phyloP scores from a whole-genome alignment of 2,113 vertebrate species.

The Myotis brandtii region DNA sequence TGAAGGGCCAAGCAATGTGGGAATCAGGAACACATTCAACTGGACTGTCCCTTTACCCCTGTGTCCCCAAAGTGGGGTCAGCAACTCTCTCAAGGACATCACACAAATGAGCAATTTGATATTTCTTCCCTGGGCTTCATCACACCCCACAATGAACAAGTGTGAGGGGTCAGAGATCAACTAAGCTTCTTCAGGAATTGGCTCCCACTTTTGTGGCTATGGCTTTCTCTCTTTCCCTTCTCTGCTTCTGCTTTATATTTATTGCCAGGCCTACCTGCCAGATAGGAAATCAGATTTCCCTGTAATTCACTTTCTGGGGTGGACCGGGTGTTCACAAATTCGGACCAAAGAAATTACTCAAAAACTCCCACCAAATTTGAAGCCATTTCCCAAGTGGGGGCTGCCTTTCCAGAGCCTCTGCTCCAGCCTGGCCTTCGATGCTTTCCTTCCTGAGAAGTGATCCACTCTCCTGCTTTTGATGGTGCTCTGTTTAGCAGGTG shows the following conservation, averaged over 20 bases:
- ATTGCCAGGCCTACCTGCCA: neutral
- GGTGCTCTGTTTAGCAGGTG: constrained; percentile 1
- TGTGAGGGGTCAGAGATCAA: neutral
- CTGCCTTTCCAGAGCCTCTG: neutral
- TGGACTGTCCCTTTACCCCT: neutral
- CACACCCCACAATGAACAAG: neutral
- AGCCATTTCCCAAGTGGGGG: neutral
- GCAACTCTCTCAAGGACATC: neutral
- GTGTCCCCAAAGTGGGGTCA: neutral
- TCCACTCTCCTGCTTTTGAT: neutral
- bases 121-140: neutral
- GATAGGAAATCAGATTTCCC: neutral
- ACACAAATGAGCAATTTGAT: neutral
- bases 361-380: neutral
- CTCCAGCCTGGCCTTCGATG: neutral
- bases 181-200: neutral
- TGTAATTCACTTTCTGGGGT: neutral
- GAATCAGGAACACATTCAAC: neutral
- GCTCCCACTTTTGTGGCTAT: neutral
- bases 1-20: neutral
- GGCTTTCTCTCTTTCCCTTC: neutral
- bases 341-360: neutral
- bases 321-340: neutral
- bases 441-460: neutral
- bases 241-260: neutral